Evolutionary conservation across 2,888 invertebrate genomes (phyloP).

Genomic region (Polymixis flavicincta): DNA sequence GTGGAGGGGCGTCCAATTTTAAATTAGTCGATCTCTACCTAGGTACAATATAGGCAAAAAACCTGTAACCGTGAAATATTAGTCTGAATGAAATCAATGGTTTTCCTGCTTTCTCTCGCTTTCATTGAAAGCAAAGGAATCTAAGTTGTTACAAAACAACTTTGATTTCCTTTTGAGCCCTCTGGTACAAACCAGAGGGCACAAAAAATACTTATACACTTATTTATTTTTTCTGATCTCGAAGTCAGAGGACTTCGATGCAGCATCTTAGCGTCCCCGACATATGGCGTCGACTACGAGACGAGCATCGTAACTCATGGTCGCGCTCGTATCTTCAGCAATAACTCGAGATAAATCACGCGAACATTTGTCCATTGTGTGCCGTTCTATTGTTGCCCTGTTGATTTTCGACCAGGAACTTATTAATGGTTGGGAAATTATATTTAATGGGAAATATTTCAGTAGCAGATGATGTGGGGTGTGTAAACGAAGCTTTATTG

Average conservation of each 20-base stretch:
- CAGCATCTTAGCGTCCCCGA: slow-evolving; percentile 67
- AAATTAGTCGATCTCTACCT: too few species aligned
- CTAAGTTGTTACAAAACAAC: too few species aligned
- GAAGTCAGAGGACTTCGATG: slow-evolving; percentile 12
- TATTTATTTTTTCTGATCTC: too few species aligned
- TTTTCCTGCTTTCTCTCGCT: too few species aligned
- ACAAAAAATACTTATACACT: too few species aligned
- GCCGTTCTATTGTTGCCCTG: slow-evolving; percentile 63
- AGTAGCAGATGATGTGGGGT: slow-evolving; percentile 53
- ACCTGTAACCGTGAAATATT: too few species aligned
- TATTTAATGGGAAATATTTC: slow-evolving; percentile 66
- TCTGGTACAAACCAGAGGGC: too few species aligned
- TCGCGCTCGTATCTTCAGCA: slow-evolving; percentile 64
- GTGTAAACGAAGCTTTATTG: slow-evolving; percentile 42
- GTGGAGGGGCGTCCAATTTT: too few species aligned
- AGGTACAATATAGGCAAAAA: too few species aligned
- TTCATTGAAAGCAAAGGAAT: too few species aligned
- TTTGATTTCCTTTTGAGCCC: too few species aligned
- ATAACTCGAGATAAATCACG: slow-evolving; percentile 70
- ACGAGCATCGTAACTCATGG: slow-evolving; percentile 76
- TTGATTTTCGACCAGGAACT: slow-evolving; percentile 58
- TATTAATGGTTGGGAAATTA: slow-evolving; percentile 61
- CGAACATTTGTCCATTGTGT: slow-evolving; percentile 62
- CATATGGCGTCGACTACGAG: slow-evolving; percentile 73
- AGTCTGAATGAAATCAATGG: too few species aligned